phyloP scores from a whole-genome alignment of 1,140 invertebrate species.

The Drosophila bocqueti region DNA sequence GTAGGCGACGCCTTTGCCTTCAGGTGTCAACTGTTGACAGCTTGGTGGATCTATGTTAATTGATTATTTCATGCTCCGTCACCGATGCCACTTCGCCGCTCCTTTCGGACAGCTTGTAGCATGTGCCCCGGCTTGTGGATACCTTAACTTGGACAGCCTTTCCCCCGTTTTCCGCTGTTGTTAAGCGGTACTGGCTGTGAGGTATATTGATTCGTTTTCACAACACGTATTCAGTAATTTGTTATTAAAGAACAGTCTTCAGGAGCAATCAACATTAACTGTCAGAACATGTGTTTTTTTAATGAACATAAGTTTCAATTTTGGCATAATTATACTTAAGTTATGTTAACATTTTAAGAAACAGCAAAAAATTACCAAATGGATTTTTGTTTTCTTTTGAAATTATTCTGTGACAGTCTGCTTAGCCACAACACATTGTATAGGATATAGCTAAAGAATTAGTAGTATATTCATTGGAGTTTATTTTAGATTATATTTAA shows the following conservation, averaged over 20 bases:
- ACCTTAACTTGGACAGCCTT: conserved; percentile 16
- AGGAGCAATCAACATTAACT: conserved; percentile 1
- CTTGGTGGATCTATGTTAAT: conserved; percentile 41
- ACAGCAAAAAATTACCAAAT: background rate
- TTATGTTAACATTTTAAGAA: background rate
- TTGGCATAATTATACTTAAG: background rate
- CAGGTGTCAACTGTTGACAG: conserved; percentile 56
- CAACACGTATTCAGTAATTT: conserved; percentile 11
- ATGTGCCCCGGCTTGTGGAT: conserved; percentile 21
- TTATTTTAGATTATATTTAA: background rate
- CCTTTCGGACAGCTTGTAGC: conserved; percentile 20
- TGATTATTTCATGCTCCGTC: conserved; percentile 52
- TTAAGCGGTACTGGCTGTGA: background rate
- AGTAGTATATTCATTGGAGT: background rate
- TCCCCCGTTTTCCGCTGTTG: background rate
- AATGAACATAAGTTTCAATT: background rate
- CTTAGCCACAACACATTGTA: background rate
- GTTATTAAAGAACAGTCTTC: background rate
- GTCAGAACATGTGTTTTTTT: conserved; percentile 1
- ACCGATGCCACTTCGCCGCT: conserved; percentile 18
- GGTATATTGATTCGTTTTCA: conserved; percentile 12
- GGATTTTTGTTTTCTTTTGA: background rate
- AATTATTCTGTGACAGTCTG: background rate
- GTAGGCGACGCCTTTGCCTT: conserved; percentile 4
- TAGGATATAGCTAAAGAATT: background rate